Evolutionary conservation across 2,113 vertebrate genomes (phyloP).

Genomic region (Rhegmatorhina hoffmannsi): DNA sequence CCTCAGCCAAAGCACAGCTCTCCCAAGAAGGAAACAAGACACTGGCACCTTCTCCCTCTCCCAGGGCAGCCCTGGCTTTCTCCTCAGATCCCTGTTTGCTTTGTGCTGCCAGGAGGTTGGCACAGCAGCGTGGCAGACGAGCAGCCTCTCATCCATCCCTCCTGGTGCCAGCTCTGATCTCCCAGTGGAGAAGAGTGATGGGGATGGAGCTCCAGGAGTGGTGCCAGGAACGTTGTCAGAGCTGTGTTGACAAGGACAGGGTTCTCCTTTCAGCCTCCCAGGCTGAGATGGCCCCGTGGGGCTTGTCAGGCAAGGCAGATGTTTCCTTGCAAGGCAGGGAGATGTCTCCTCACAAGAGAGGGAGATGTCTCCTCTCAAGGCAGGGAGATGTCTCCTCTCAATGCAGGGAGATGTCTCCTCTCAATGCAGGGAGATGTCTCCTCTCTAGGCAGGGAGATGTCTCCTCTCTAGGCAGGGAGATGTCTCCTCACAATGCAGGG

Average conservation of each 20-base stretch:
- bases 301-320: not conserved
- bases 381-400: too few relatives aligned
- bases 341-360: too few relatives aligned
- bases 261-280: not conserved
- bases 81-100: not conserved
- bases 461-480: not conserved
- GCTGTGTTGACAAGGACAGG: not conserved
- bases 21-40: not conserved
- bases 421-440: not conserved
- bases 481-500: not conserved
- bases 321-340: not conserved
- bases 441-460: too few relatives aligned
- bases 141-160: not conserved
- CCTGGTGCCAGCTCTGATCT: not conserved
- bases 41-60: not conserved
- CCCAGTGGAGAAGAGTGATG: not conserved
- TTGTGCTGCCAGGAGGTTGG: not conserved
- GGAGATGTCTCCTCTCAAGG: too few relatives aligned
- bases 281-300: not conserved
- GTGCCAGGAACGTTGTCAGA: not conserved
- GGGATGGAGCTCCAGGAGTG: not conserved
- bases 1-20: accelerated
- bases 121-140: not conserved
- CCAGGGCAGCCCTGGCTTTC: not conserved
- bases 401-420: not conserved